Percentiles rank a stretch among this genome's conserved stretches.
phyloP scores from a whole-genome alignment of 1,140 invertebrate species.

The Lepidostoma basale region DNA sequence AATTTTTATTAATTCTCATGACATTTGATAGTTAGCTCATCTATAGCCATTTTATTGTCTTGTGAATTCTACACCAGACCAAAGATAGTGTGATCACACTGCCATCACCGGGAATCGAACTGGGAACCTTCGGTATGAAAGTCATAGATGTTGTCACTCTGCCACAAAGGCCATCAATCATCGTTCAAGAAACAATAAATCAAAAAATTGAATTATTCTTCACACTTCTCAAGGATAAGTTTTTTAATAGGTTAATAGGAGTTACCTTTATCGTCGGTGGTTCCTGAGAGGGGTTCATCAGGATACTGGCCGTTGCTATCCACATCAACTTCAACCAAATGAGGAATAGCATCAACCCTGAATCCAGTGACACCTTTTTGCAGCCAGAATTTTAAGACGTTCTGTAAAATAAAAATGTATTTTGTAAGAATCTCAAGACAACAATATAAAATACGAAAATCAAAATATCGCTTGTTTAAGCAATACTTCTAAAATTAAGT shows the following conservation, averaged over 20 bases:
- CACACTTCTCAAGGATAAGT: not conserved
- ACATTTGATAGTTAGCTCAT: no score
- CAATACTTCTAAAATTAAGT: not conserved
- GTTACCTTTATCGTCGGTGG: constrained; percentile 30
- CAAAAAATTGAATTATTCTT: not conserved
- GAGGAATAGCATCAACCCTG: constrained; percentile 62
- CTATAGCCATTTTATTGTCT: no score
- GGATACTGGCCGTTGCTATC: constrained; percentile 51
- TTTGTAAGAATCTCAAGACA: not conserved
- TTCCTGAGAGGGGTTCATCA: constrained; percentile 59
- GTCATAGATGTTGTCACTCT: not conserved
- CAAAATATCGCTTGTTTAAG: not conserved
- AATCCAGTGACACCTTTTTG: constrained; percentile 66
- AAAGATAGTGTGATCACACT: no score
- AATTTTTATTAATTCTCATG: not conserved
- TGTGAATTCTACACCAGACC: no score
- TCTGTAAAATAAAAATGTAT: not conserved
- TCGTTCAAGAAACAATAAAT: no score
- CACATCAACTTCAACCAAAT: constrained; percentile 58
- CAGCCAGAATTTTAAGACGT: constrained; percentile 65
- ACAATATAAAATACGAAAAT: not conserved
- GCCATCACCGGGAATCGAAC: no score
- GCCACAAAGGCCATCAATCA: not conserved
- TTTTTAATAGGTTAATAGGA: not conserved
- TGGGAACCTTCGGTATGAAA: no score